Percentiles rank a stretch among this genome's conserved stretches.
Conservation (phyloP, 2,113 vertebrate species). For the Onychostruthus taczanowskii region DNA sequence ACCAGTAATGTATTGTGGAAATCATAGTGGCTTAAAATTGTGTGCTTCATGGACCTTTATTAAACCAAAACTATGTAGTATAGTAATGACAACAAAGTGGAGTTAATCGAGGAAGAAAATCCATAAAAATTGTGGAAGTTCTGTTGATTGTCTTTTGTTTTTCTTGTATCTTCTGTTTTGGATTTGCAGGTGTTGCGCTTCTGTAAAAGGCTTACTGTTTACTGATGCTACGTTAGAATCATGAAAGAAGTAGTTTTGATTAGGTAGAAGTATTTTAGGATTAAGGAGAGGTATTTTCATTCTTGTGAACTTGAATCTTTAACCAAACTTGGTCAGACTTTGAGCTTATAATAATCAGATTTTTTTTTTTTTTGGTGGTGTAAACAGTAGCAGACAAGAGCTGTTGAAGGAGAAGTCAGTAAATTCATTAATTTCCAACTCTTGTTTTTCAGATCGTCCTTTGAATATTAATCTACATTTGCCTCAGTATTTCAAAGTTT, state of each 20-base stretch:
- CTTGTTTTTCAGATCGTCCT: constrained; percentile 69
- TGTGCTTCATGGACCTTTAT: background rate
- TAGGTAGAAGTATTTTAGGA: background rate
- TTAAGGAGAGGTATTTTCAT: background rate
- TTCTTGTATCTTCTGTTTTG: background rate
- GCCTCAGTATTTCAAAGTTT: constrained; percentile 71
- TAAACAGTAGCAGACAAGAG: background rate
- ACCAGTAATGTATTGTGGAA: background rate
- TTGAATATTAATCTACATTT: constrained; percentile 80
- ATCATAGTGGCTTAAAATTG: background rate
- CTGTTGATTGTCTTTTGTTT: background rate
- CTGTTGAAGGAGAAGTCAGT: background rate
- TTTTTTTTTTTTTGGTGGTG: background rate
- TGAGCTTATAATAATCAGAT: background rate
- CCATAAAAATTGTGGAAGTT: background rate
- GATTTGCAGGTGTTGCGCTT: background rate
- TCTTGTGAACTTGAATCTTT: background rate
- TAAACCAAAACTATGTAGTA: background rate
- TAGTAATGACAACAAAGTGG: background rate
- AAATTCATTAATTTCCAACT: constrained; percentile 57
- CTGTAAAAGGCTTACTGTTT: background rate
- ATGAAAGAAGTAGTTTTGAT: background rate
- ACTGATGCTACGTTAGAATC: background rate
- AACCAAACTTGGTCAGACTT: background rate
- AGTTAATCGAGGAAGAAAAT: background rate